Evolutionary conservation across 30 jellyfish, hydroid and myxozoan genomes (phyloP).

Genomic region (Calvadosia cruxmelitensis): DNA sequence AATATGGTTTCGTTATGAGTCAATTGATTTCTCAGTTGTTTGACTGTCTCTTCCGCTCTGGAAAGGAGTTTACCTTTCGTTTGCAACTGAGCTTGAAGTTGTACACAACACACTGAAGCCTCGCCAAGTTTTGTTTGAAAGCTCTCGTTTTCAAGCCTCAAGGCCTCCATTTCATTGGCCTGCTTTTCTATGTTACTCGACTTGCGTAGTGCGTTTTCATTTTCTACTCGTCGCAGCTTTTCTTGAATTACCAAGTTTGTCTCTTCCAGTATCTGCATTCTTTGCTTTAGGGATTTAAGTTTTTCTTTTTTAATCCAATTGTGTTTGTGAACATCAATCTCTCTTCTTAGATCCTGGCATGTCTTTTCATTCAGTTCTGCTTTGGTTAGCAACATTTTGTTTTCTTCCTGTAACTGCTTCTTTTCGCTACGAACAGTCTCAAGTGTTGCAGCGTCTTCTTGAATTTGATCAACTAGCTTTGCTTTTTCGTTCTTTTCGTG

Average conservation of each 20-base stretch:
- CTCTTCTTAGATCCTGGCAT: slow-evolving; percentile 1
- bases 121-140: not conserved
- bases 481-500: too few relatives aligned
- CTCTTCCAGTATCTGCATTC: slow-evolving; percentile 6
- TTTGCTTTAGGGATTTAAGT: not conserved
- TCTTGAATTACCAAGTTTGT: not conserved
- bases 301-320: slow-evolving; percentile 13
- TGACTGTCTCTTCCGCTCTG: not conserved
- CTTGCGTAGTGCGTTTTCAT: not conserved
- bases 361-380: not conserved
- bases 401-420: not conserved
- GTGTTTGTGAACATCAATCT: slow-evolving; percentile 19
- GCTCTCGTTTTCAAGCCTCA: not conserved
- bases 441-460: not conserved
- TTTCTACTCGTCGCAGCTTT: slow-evolving; percentile 2
- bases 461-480: not conserved
- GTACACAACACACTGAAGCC: not conserved
- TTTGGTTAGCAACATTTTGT: too few relatives aligned
- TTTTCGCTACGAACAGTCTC: not conserved
- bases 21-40: too few relatives aligned
- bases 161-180: not conserved
- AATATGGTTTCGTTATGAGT: not conserved
- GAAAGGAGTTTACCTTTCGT: not conserved
- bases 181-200: not conserved
- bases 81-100: not conserved